Base-by-base conservation (phyloP, 2,113 vertebrate genomes). In the Hyaena hyaena region DNA sequence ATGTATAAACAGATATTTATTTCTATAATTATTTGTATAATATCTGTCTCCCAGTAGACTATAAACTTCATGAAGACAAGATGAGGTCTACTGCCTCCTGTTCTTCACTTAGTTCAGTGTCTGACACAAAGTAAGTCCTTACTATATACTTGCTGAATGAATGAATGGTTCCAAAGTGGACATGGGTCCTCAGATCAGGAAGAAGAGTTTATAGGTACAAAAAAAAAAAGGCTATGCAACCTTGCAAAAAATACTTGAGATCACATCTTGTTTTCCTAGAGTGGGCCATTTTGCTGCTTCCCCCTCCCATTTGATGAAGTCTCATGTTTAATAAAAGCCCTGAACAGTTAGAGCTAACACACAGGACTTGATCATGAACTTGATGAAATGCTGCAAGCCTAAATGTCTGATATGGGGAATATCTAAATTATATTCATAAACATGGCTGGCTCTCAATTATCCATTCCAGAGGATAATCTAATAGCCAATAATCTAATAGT, bases 401-500 rank as follows among this genome's bases (percentile, higher is more conserved):
- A 55, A 80, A 74, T 79, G 73, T 84, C 88, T 79, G 55, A 69
- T 83, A 76, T 4, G 21, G 33, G 66, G 83, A 63, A n/a, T 69
- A 24, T 39, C 77, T 86, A 58, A 43, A 74, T 68, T 80, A 63
- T n/a, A 68, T 26, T 50, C 79, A 89, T 19, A 90, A 88, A 83
- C 71, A 65, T 91, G 69, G 61, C 35, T 10, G 33, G 17, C 45
- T 89, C 79, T 77, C 92, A 92, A 12, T 91, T 68, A 68, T 76
- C 74, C 74, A 92, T 58, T 88, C 83, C 11, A 88, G 26, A 24
- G 66, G 65, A 79, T 95, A 96, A 94, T 88, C 77, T 93, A 92
- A 97, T 73, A 90, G 91, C 26, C 66, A 89, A 66, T 90, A 95
- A 96, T 94, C 85, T 83, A 96, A 90, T 93, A 76, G 43, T 93